Evolutionary conservation across 2,113 vertebrate genomes (phyloP).

Genomic region (Mesoclemmys tuberculata): DNA sequence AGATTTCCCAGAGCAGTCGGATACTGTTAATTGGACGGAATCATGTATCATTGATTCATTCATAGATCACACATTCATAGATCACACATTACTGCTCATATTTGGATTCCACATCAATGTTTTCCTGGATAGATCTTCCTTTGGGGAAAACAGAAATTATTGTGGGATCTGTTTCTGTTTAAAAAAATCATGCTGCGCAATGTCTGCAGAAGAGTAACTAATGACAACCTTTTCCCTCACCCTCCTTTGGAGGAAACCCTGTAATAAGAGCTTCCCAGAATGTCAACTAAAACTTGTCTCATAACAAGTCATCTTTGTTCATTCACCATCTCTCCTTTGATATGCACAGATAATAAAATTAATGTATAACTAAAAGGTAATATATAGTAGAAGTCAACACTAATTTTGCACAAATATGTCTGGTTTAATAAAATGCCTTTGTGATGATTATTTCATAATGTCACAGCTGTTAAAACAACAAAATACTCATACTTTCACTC

Average conservation of each 20-base stretch:
- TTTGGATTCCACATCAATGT: constrained; percentile 23
- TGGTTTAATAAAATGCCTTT: constrained; percentile 55
- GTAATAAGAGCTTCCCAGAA: constrained; percentile 60
- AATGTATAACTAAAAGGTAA: constrained; percentile 69
- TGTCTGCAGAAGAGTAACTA: constrained; percentile 53
- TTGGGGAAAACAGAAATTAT: constrained; percentile 9
- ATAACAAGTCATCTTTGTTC: constrained; percentile 72
- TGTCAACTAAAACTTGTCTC: constrained; percentile 67
- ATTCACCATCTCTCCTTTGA: constrained; percentile 61
- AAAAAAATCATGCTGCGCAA: constrained; percentile 23
- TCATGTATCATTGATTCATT: not conserved
- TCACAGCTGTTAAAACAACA: constrained; percentile 40
- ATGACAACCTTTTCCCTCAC: constrained; percentile 58
- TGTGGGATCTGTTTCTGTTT: constrained; percentile 58
- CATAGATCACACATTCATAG: not conserved
- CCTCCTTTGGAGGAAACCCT: constrained; percentile 60
- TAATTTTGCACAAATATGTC: constrained; percentile 73
- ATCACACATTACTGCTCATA: not conserved
- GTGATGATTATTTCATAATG: constrained; percentile 51
- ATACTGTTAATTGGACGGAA: not conserved
- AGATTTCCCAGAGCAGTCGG: constrained; percentile 33
- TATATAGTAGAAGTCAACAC: constrained; percentile 66
- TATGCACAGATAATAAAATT: constrained; percentile 66
- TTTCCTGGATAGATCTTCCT: constrained; percentile 15
- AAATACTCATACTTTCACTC: constrained; percentile 14